Percentiles rank a stretch among this genome's conserved stretches.
These are phyloP conservation scores for Meandrusa payeni DNA, from an alignment of 2,888 invertebrate species.

Conservation along the genomic window DNA sequence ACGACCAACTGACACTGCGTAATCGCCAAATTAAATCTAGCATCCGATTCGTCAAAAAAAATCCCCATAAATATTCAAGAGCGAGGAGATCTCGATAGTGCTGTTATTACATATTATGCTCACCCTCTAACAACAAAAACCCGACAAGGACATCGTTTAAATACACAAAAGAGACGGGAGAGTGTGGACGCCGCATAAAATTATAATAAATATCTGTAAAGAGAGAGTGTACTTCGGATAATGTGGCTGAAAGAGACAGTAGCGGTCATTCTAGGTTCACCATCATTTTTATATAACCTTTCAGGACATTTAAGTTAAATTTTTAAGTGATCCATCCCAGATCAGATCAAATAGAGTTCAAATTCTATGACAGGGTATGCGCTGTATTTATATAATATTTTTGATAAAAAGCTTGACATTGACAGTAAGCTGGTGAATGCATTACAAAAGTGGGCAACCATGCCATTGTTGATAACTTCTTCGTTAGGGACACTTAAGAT, in stretches of 20 bases:
- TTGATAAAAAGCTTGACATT: too few relatives aligned
- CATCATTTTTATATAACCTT: slow-evolving; percentile 23
- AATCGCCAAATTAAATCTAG: slow-evolving; percentile 63
- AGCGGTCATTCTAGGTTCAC: slow-evolving; percentile 42
- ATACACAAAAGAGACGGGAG: slow-evolving; percentile 58
- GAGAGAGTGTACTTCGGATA: slow-evolving; percentile 34
- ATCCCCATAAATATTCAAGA: slow-evolving; percentile 64
- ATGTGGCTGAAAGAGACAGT: slow-evolving; percentile 27
- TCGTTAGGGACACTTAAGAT: too few relatives aligned
- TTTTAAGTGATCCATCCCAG: too few relatives aligned
- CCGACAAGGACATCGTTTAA: slow-evolving; percentile 68
- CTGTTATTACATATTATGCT: slow-evolving; percentile 55
- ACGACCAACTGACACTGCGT: slow-evolving; percentile 62
- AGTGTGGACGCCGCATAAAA: slow-evolving; percentile 72
- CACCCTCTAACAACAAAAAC: slow-evolving; percentile 62
- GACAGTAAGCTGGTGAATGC: too few relatives aligned
- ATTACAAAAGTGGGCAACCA: too few relatives aligned
- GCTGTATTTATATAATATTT: too few relatives aligned
- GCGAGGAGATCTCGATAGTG: slow-evolving; percentile 42
- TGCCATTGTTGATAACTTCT: too few relatives aligned
- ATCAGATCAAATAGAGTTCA: too few relatives aligned
- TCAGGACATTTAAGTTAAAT: background rate
- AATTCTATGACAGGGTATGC: too few relatives aligned
- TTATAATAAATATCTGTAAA: slow-evolving; percentile 74
- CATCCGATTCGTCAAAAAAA: slow-evolving; percentile 48